Conservation (phyloP, 2,113 vertebrate species). For the Poecilia latipinna region DNA sequence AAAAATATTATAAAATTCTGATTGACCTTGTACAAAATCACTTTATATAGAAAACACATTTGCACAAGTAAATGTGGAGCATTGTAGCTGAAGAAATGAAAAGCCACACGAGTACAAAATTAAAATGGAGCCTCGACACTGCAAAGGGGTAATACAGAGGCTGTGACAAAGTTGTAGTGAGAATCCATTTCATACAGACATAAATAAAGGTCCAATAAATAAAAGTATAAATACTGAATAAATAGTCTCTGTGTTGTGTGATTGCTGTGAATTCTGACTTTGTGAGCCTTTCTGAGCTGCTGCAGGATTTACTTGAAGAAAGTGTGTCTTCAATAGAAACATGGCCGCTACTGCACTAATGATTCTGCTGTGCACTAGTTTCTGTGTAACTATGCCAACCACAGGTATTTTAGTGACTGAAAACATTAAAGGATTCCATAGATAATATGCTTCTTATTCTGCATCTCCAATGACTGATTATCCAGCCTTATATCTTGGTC, state of each 20-base stretch:
- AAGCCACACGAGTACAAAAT: constrained; percentile 81
- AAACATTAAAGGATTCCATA: too few species aligned
- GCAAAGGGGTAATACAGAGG: constrained; percentile 42
- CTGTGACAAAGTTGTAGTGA: constrained; percentile 66
- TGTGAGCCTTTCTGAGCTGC: constrained; percentile 56
- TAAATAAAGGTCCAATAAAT: constrained; percentile 74
- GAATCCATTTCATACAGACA: constrained; percentile 79
- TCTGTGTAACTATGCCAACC: constrained; percentile 9
- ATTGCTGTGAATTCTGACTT: constrained; percentile 71
- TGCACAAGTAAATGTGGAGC: constrained; percentile 95
- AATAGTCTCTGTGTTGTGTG: constrained; percentile 74
- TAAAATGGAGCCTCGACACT: constrained; percentile 54
- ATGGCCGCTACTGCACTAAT: background rate
- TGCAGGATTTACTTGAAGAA: constrained; percentile 44
- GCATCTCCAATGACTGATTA: background rate
- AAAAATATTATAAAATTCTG: constrained; percentile 98
- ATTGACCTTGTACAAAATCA: constrained; percentile 93
- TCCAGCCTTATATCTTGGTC: background rate
- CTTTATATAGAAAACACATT: constrained; percentile 99
- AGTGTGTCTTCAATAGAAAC: constrained; percentile 1
- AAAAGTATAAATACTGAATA: constrained; percentile 81
- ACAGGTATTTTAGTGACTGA: background rate
- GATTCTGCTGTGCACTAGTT: background rate
- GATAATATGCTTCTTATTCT: too few species aligned
- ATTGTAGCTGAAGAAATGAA: constrained; percentile 73